phyloP scores from a whole-genome alignment of 2,888 invertebrate genomes.

The Agriopis marginaria region DNA sequence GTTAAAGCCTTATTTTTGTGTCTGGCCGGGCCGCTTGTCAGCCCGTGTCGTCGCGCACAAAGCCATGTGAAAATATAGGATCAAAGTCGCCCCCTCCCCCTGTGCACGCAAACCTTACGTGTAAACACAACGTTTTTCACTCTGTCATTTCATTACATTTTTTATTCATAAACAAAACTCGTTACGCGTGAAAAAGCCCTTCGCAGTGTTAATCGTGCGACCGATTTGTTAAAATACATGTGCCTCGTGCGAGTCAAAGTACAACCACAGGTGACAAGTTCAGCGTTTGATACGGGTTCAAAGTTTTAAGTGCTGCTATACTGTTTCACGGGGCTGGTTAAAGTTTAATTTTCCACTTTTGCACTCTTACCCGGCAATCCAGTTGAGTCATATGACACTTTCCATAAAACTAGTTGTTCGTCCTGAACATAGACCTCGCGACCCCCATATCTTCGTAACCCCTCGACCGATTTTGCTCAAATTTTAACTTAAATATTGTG shows the following conservation, averaged over 20 bases:
- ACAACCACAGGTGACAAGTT: conserved; percentile 44
- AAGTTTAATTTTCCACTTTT: conserved; percentile 20
- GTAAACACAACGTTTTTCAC: conserved; percentile 65
- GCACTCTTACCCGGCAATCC: background rate
- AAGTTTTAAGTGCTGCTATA: conserved; percentile 44
- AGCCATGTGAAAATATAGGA: conserved; percentile 85
- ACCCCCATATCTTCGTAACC: no score
- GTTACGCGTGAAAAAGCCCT: conserved; percentile 47
- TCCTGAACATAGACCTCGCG: no score
- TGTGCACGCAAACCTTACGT: conserved; percentile 64
- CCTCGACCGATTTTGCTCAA: no score
- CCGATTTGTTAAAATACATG: conserved; percentile 45
- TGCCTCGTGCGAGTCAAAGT: conserved; percentile 35
- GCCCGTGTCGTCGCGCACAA: conserved; percentile 78
- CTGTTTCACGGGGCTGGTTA: conserved; percentile 30
- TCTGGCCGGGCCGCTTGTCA: conserved; percentile 84
- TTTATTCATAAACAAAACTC: conserved; percentile 46
- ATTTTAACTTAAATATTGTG: no score
- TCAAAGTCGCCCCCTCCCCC: conserved; percentile 76
- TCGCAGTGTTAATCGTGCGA: conserved; percentile 47
- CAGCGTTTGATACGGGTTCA: conserved; percentile 45
- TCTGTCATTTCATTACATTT: conserved; percentile 61
- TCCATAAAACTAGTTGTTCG: background rate
- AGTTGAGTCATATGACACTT: background rate
- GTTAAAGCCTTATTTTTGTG: conserved; percentile 86